Evolutionary conservation across 2,797 vertebrate species (phyloP).

Genomic region (Acanthiza pusilla): DNA sequence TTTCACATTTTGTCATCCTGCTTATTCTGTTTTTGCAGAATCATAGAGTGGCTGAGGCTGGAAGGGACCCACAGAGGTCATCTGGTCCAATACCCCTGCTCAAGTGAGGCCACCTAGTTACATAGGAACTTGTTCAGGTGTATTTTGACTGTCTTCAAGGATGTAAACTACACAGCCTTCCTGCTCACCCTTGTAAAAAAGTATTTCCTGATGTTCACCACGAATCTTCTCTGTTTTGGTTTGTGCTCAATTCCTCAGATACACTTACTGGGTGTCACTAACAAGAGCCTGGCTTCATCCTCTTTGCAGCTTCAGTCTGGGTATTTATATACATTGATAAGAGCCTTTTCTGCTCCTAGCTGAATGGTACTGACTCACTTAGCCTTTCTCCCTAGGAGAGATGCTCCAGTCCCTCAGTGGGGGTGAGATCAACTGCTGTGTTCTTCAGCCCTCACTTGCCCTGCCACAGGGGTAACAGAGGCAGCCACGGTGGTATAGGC

Average conservation of each 20-base stretch:
- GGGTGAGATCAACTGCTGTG: neutral
- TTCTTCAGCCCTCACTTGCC: neutral
- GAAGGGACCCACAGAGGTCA: neutral
- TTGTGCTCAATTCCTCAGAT: neutral
- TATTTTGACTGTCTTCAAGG: neutral
- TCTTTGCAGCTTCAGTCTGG: neutral
- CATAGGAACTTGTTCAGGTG: rapidly evolving
- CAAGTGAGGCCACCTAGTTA: neutral
- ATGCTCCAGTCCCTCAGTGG: neutral
- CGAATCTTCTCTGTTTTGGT: neutral
- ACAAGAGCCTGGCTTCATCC: neutral
- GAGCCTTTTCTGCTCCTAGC: neutral
- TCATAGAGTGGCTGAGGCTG: neutral
- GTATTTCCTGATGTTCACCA: neutral
- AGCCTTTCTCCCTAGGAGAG: neutral
- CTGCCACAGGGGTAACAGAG: neutral
- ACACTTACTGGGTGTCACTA: neutral
- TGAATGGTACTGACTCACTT: neutral
- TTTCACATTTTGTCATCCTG: neutral
- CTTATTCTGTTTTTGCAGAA: neutral
- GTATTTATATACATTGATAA: neutral
- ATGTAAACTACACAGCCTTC: neutral
- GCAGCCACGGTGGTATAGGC: neutral
- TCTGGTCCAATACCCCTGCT: neutral
- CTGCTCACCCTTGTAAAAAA: neutral